Percentiles rank a stretch among this genome's conserved stretches.
Evolutionary conservation across 2,888 invertebrate species (phyloP).

Genomic region (Aspidiotus rigidus): DNA sequence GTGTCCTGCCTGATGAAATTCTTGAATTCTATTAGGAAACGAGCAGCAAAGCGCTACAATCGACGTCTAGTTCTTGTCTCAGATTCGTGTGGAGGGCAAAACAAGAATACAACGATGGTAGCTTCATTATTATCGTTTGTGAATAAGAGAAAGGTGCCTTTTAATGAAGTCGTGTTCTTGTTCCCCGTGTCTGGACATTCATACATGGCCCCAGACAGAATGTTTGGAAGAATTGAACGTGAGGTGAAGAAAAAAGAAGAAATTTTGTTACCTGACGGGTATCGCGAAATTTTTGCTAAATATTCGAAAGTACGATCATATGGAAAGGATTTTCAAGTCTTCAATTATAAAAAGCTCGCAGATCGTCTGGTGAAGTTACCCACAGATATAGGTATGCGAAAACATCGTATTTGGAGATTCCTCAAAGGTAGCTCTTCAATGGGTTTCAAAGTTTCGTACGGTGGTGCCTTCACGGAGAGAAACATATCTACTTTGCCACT

Average conservation of each 20-base stretch:
- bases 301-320: slow-evolving; percentile 35
- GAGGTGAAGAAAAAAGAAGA: slow-evolving; percentile 3
- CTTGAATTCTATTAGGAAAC: slow-evolving; percentile 18
- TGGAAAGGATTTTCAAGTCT: slow-evolving; percentile 33
- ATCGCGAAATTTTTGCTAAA: slow-evolving; percentile 35
- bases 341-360: slow-evolving; percentile 35
- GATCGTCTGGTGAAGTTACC: slow-evolving; percentile 4
- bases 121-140: slow-evolving; percentile 4
- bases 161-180: slow-evolving; percentile 37
- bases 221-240: slow-evolving; percentile 39
- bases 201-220: slow-evolving; percentile 39
- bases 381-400: background rate
- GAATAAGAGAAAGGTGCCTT: slow-evolving; percentile 33
- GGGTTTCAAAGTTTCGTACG: too few species aligned
- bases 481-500: too few species aligned
- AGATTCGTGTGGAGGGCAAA: slow-evolving; percentile 36
- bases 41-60: background rate
- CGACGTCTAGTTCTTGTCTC: background rate
- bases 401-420: slow-evolving; percentile 8
- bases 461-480: too few species aligned
- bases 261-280: slow-evolving; percentile 36
- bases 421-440: too few species aligned
- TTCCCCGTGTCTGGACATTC: slow-evolving; percentile 40
- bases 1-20: slow-evolving; percentile 24
- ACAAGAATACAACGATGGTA: slow-evolving; percentile 40